Conservation (phyloP, 2,888 invertebrate genomes). For the Ichneumon xanthorius region DNA sequence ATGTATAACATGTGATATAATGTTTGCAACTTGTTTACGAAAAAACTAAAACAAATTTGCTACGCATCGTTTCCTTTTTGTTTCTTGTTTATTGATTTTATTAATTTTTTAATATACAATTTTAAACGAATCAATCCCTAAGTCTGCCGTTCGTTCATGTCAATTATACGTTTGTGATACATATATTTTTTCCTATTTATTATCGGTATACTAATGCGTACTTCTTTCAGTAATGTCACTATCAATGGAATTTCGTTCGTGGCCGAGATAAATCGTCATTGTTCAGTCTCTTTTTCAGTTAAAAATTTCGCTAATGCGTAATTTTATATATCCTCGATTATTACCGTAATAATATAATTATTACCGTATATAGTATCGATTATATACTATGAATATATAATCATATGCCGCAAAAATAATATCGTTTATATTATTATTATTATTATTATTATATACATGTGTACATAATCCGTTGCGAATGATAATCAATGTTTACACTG, state of each 20-base stretch:
- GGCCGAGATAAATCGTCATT: conserved; percentile 40
- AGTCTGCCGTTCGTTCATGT: conserved; percentile 42
- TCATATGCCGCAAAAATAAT: conserved; percentile 20
- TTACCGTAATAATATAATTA: conserved; percentile 39
- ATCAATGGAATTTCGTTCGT: conserved; percentile 58
- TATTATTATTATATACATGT: conserved; percentile 59
- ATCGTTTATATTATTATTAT: conserved; percentile 26
- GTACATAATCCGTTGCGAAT: conserved; percentile 70
- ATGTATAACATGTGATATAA: conserved; percentile 70
- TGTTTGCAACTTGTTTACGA: conserved; percentile 45
- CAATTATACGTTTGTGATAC: conserved; percentile 21
- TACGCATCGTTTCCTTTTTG: conserved; percentile 20
- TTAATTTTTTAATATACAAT: conserved; percentile 19
- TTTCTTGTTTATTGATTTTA: conserved; percentile 12
- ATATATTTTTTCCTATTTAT: conserved; percentile 40
- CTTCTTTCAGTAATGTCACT: conserved; percentile 79
- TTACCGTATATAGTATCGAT: conserved; percentile 32
- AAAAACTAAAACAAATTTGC: not conserved
- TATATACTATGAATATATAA: conserved; percentile 43
- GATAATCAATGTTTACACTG: conserved; percentile 67
- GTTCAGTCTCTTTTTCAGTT: conserved; percentile 65
- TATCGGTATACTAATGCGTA: conserved; percentile 74
- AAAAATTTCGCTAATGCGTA: conserved; percentile 56
- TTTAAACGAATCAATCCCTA: conserved; percentile 53
- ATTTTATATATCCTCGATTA: conserved; percentile 39